A percentile compares a stretch with the other conserved stretches of the same genome.
These are phyloP conservation scores for Drosophila macrospina DNA, from an alignment of 2,888 invertebrate species.

Conservation along the genomic window DNA sequence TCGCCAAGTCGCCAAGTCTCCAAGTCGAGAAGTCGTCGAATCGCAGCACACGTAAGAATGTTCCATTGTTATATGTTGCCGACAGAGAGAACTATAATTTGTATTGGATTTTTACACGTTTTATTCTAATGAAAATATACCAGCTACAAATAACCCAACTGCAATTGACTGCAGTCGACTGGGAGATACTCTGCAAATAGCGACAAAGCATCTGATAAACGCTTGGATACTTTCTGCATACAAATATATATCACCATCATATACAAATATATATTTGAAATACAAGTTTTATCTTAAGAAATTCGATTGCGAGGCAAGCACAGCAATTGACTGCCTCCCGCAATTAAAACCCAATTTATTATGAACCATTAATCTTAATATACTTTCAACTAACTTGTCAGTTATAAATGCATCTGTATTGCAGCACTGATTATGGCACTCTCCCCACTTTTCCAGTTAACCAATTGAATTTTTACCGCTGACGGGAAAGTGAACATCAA, in stretches of 20 bases:
- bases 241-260: too few relatives aligned
- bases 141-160: constrained; percentile 6
- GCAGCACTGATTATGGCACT: constrained; percentile 21
- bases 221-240: too few relatives aligned
- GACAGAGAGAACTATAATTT: constrained; percentile 52
- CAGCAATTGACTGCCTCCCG: not conserved
- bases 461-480: constrained; percentile 32
- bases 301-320: not conserved
- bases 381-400: constrained; percentile 17
- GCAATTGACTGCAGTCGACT: not conserved
- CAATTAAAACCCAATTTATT: not conserved
- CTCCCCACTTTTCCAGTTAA: constrained; percentile 27
- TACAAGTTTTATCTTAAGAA: not conserved
- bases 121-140: constrained; percentile 61
- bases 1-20: constrained; percentile 5
- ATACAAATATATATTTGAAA: too few relatives aligned
- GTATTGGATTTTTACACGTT: constrained; percentile 72
- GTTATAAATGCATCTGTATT: constrained; percentile 12
- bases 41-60: constrained; percentile 63
- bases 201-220: too few relatives aligned
- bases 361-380: not conserved
- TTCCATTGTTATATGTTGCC: constrained; percentile 61
- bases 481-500: constrained; percentile 26
- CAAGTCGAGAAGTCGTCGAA: not conserved
- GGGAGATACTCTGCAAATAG: constrained; percentile 2